A percentile compares a stretch with the other conserved stretches of the same genome.
These are phyloP conservation scores for Cheilosia soror DNA, from an alignment of 2,888 invertebrate species.

Conservation along the genomic window DNA sequence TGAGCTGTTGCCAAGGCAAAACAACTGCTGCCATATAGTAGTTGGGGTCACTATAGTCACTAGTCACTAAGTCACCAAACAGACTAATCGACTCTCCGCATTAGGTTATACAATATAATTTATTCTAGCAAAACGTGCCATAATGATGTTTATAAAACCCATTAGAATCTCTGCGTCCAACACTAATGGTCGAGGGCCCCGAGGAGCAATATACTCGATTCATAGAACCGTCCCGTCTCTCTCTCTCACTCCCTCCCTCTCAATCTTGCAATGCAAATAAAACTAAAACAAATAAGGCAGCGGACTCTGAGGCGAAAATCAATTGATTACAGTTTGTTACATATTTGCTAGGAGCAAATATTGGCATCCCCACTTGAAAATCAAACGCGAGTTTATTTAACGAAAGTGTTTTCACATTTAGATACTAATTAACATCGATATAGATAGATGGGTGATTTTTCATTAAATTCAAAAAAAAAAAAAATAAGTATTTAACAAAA, in stretches of 20 bases:
- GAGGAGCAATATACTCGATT: neutral
- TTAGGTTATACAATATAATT: slow-evolving; percentile 10
- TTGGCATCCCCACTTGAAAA: slow-evolving; percentile 1
- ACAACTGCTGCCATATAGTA: no score
- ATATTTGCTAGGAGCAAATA: slow-evolving; percentile 52
- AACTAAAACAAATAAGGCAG: neutral
- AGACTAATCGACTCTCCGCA: neutral
- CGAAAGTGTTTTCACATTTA: slow-evolving; percentile 67
- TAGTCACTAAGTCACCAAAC: slow-evolving; percentile 3
- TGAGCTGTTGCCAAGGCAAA: slow-evolving; percentile 43
- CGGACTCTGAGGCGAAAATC: slow-evolving; percentile 25
- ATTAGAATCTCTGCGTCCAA: neutral
- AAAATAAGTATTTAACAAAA: neutral
- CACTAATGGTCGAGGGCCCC: neutral
- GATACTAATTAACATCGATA: slow-evolving; percentile 52
- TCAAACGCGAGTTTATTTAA: slow-evolving; percentile 38
- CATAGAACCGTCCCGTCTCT: slow-evolving; percentile 5
- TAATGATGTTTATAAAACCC: slow-evolving; percentile 3
- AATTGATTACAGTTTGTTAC: slow-evolving; percentile 51
- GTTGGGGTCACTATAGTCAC: neutral
- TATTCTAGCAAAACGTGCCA: neutral
- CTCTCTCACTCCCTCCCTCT: neutral
- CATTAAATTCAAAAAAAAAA: slow-evolving; percentile 7
- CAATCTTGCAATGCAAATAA: slow-evolving; percentile 9
- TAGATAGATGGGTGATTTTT: slow-evolving; percentile 17